Evolutionary conservation across 2,113 vertebrate species (phyloP), one percentile per base, ranked within the genome.

Genomic region (Bostrychus sinensis): DNA sequence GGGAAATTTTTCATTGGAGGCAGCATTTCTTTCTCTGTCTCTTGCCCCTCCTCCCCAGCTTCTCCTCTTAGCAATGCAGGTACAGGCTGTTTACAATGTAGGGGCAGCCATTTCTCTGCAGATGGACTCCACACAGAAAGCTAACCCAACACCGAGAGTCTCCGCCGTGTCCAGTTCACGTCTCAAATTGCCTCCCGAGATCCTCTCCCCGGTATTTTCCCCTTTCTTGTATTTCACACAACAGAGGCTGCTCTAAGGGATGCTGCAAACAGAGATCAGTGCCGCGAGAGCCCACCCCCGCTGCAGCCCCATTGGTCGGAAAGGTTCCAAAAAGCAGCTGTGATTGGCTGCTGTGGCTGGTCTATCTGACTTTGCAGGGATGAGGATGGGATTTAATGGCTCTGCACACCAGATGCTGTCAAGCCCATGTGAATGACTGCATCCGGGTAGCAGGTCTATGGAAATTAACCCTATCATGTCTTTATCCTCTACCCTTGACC

Each of bases 301-400:
- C 37, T 54, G 4, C 20, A 12, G 57, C 77, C 56, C 62, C 11
- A 92, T 93, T 92, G 91, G 91, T 72, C 43, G 38, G 57, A 74
- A 56, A 53, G 58, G 46, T 69, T 75, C 23, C 30, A 59, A 73
- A 63, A 63, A 58, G 53, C 17, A 11, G 36, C 73, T 66, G 60
- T 28, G 64, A 77, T 91, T 92, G 90, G 92, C 58, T 86, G 20
- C 17, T 41, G 32, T 28, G 17, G 43, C 68, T 77, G 23, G 87
- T 81, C 87, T 23, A 3, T 92, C 76, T 70, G 66, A 78, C 76
- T 90, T 86, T 91, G 75, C 77, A 75, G 82, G 89, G 86, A 89
- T 89, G 84, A 88, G 78, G 78, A 86, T 78, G 81, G 89, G 88
- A 89, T 91, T 90, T 91, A 87, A 86, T 69, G 67, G 86, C 75